Evolutionary conservation across 2,797 vertebrate species (phyloP).

Genomic region (Mormyrops boulengeri): DNA sequence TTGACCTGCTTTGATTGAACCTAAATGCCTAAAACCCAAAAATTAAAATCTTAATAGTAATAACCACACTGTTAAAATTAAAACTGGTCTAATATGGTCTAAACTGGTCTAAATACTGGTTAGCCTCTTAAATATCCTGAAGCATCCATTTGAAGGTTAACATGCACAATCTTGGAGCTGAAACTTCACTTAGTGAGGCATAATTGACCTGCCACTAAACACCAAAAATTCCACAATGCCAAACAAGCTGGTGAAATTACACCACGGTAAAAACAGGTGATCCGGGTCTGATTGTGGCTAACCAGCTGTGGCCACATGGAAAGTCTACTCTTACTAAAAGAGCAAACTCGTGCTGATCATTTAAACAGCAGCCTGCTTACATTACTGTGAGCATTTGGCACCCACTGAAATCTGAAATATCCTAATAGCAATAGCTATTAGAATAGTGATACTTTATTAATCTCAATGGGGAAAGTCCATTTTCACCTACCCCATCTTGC

Average conservation of each 20-base stretch:
- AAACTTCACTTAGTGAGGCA: constrained; percentile 3
- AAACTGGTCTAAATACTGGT: not conserved
- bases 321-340: constrained; percentile 45
- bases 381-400: constrained; percentile 6
- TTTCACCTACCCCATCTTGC: no score
- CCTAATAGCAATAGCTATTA: not conserved
- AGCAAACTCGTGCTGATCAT: not conserved
- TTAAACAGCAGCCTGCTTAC: not conserved
- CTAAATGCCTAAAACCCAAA: not conserved
- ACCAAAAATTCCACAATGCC: constrained; percentile 40
- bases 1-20: not conserved
- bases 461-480: no score
- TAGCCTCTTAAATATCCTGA: not conserved
- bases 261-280: not conserved
- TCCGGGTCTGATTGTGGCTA: not conserved
- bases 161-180: not conserved
- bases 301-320: not conserved
- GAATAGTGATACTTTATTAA: no score
- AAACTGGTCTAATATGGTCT: not conserved
- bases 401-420: not conserved
- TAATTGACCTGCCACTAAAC: constrained; percentile 39
- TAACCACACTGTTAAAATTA: not conserved
- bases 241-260: not conserved
- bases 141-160: not conserved
- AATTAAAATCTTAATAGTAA: not conserved